Evolutionary conservation across 2,113 vertebrate species (phyloP).

Genomic region (Ageneiosus marmoratus): DNA sequence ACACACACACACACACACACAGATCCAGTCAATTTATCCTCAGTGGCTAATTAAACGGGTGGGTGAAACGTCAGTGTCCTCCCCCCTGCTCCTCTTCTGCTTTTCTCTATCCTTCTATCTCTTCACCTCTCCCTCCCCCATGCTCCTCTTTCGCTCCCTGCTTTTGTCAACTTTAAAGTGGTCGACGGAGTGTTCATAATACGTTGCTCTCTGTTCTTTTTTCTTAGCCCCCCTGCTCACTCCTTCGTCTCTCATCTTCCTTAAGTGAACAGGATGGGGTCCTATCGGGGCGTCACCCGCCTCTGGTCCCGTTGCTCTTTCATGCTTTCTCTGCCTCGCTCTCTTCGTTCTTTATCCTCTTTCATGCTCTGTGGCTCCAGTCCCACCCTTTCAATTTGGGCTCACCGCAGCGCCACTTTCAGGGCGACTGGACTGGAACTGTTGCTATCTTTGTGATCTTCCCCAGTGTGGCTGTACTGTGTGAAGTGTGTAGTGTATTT

Average conservation of each 20-base stretch:
- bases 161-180: constrained; percentile 79
- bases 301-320: constrained; percentile 56
- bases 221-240: constrained; percentile 44
- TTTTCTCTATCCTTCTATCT: constrained; percentile 50
- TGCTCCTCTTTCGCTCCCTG: constrained; percentile 50
- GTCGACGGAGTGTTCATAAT: constrained; percentile 77
- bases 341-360: constrained; percentile 65
- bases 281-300: constrained; percentile 59
- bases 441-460: constrained; percentile 70
- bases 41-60: constrained; percentile 73
- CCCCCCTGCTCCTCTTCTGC: constrained; percentile 55
- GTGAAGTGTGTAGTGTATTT: not conserved
- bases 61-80: constrained; percentile 73
- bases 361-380: constrained; percentile 70
- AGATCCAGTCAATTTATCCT: constrained; percentile 65
- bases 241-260: constrained; percentile 60
- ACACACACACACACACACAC: constrained; percentile 21
- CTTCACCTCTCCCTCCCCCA: constrained; percentile 55
- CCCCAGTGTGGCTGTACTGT: constrained; percentile 2
- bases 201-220: constrained; percentile 67
- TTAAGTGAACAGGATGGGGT: constrained; percentile 69
- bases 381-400: constrained; percentile 73
- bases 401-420: constrained; percentile 65
- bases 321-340: constrained; percentile 50
- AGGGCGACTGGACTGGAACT: constrained; percentile 73